phyloP scores from a whole-genome alignment of 2,797 vertebrate species.

The Ispidina picta region DNA sequence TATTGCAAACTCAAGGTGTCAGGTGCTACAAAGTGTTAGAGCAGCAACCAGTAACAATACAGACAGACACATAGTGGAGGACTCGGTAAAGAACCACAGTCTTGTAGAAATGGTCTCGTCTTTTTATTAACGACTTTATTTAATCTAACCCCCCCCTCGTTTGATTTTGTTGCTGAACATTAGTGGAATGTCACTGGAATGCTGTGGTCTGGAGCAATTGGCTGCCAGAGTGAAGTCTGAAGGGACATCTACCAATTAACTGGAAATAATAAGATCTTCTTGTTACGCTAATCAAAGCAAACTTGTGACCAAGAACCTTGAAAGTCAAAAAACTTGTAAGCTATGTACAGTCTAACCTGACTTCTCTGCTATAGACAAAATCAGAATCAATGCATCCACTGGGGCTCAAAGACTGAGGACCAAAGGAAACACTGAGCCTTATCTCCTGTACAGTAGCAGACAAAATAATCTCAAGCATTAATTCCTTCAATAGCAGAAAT shows the following conservation, averaged over 20 bases:
- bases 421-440: background rate
- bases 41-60: background rate
- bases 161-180: background rate
- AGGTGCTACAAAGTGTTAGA: background rate
- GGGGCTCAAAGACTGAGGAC: background rate
- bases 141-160: fast-evolving
- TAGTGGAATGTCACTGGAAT: background rate
- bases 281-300: background rate
- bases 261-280: slow-evolving; percentile 33
- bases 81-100: background rate
- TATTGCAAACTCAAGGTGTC: background rate
- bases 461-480: background rate
- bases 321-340: background rate
- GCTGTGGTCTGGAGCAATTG: background rate
- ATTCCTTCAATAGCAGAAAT: slow-evolving; percentile 1
- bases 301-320: background rate
- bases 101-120: background rate
- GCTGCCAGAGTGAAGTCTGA: slow-evolving; percentile 5
- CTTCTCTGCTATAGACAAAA: background rate
- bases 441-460: background rate
- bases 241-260: slow-evolving; percentile 40
- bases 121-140: too few species aligned
- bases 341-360: background rate
- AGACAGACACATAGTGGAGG: background rate
- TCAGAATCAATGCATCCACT: background rate